phyloP scores from a whole-genome alignment of 2,888 invertebrate genomes.

The Coronaproctus castanopsis region DNA sequence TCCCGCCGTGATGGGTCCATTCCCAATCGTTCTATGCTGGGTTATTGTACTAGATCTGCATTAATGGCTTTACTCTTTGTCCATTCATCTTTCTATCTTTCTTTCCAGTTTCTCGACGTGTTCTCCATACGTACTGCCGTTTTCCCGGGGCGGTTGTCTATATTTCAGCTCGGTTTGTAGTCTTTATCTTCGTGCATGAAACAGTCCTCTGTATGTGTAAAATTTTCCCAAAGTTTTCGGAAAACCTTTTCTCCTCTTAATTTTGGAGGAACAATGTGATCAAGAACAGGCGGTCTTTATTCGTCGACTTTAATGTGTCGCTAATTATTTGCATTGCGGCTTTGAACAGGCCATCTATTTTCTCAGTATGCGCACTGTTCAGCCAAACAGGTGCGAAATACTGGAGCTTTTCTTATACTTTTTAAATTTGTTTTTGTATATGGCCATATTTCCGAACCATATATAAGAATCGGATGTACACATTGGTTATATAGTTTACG shows the following conservation, averaged over 20 bases:
- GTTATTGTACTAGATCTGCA: neutral
- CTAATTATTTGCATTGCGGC: neutral
- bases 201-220: neutral
- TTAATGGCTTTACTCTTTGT: neutral
- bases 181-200: neutral
- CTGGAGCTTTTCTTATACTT: too few species aligned
- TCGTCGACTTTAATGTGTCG: neutral
- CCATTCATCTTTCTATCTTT: neutral
- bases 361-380: neutral
- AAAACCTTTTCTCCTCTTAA: neutral
- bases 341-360: neutral
- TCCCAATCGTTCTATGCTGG: neutral
- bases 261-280: neutral
- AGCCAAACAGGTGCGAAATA: too few species aligned
- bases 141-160: neutral
- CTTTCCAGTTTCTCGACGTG: neutral
- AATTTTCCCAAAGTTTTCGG: neutral
- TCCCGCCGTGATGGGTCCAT: neutral
- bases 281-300: too few species aligned
- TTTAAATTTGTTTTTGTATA: too few species aligned
- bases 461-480: too few species aligned
- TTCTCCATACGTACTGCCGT: neutral
- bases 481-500: too few species aligned
- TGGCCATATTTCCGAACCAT: too few species aligned
- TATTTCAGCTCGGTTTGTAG: neutral